Conservation (phyloP, 2,888 invertebrate species). For the Leptopilina myrica region DNA sequence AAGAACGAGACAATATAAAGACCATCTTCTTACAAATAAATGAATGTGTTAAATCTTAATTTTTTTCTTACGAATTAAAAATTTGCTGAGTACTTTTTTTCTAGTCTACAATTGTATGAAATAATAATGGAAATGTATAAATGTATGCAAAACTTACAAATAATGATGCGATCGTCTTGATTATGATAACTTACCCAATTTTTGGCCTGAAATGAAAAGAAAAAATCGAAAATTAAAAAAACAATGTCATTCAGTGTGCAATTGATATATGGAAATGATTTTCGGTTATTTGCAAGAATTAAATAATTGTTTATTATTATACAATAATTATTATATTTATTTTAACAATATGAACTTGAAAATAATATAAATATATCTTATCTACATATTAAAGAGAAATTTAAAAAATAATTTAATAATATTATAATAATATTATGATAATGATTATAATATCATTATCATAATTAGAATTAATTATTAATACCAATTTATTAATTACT, state of each 20-base stretch:
- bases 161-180: not conserved
- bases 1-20: not conserved
- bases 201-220: conserved; percentile 29
- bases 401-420: too few species aligned
- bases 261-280: not conserved
- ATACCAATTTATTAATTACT: too few species aligned
- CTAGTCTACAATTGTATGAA: not conserved
- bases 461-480: too few species aligned
- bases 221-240: conserved; percentile 6
- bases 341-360: too few species aligned
- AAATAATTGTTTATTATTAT: too few species aligned
- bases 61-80: not conserved
- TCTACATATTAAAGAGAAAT: too few species aligned
- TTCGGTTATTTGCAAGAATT: too few species aligned
- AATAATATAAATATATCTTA: too few species aligned
- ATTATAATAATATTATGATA: too few species aligned
- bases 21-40: not conserved
- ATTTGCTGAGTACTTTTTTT: too few species aligned
- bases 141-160: not conserved
- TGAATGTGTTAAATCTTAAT: not conserved
- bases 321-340: too few species aligned
- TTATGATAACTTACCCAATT: conserved; percentile 27
- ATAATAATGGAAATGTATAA: not conserved
- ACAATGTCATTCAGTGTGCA: not conserved
- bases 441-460: too few species aligned